Conservation (phyloP, 2,888 invertebrate species). For the Alcis repandata region DNA sequence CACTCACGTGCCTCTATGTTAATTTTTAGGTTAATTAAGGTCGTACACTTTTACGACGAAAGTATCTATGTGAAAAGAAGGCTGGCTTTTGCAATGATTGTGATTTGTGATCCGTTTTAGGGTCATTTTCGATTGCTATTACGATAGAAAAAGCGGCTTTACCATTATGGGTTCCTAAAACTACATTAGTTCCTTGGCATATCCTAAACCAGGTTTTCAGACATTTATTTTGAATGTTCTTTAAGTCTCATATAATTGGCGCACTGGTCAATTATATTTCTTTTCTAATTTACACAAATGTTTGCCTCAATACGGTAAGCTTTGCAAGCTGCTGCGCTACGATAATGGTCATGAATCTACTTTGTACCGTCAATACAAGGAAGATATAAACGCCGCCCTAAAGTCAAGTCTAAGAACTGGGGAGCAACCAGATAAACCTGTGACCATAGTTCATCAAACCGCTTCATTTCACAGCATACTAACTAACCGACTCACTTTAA, state of each 20-base stretch:
- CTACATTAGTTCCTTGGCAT: too few relatives aligned
- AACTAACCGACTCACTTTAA: neutral
- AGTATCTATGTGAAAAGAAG: neutral
- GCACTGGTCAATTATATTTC: neutral
- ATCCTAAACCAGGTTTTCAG: too few relatives aligned
- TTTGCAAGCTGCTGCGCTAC: conserved; percentile 36
- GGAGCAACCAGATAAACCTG: neutral
- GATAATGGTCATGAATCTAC: neutral
- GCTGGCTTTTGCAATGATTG: neutral
- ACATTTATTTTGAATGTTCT: too few relatives aligned
- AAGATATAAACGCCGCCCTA: neutral
- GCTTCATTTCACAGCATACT: neutral
- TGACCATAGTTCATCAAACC: neutral
- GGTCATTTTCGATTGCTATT: neutral
- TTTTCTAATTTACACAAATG: neutral
- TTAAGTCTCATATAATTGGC: neutral
- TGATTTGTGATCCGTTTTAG: neutral
- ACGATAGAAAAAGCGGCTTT: neutral
- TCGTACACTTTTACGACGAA: neutral
- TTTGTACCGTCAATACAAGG: neutral
- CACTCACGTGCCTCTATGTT: conserved; percentile 31
- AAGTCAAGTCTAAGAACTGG: neutral
- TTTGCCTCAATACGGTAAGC: neutral
- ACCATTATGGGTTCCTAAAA: neutral
- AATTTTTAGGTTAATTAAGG: conserved; percentile 21